Base-by-base conservation (phyloP, 2,888 invertebrate species). In the Adelognathus sp. region DNA sequence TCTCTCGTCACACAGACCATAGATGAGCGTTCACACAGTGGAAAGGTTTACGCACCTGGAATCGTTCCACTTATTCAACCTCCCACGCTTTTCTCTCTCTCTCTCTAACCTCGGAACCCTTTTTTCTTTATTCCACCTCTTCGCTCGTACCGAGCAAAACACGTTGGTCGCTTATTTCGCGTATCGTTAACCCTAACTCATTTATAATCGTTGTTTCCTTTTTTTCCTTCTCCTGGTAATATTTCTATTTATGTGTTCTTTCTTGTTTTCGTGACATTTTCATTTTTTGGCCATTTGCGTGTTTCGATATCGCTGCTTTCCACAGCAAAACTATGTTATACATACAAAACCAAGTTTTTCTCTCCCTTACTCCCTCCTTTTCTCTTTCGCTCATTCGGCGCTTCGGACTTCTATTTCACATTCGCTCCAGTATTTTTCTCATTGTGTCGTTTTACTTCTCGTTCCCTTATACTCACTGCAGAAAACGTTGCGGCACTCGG, bases 331-430 rank as follows among this genome's bases (percentile, higher is more conserved):
- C 61, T 44, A 21, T 16, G 9, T 44, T 71, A 50, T 54, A 60
- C 60, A 46, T 61, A 41, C 39, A 63, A 52, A 54, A 72, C 31
- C 61, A 63, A 63, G 44, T 63, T 58, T 76, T 70, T 46, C 77
- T 70, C 33, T 21, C 44, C 58, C 63, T 50, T 61, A 27, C 61
- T 58, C 69, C 46, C 18, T 63, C 41, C 18, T 61, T 41, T 54
- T 76, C 52, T 60, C 66, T 58, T 72, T 81, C 69, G 50, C 39
- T n/a, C n/a, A n/a, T n/a, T n/a, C n/a, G n/a, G n/a, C n/a, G n/a
- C n/a, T n/a, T n/a, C n/a, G n/a, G n/a, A n/a, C 58, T 50, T 61
- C 71, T 76, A 21, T 46, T 46, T 46, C 46, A 21, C 24, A 11
- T 46, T 46, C 24, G 46, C 18, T 46, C n/a, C 46, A 46, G 46